Evolutionary conservation across 2,888 invertebrate genomes (phyloP).

Genomic region (Litoditis marina): DNA sequence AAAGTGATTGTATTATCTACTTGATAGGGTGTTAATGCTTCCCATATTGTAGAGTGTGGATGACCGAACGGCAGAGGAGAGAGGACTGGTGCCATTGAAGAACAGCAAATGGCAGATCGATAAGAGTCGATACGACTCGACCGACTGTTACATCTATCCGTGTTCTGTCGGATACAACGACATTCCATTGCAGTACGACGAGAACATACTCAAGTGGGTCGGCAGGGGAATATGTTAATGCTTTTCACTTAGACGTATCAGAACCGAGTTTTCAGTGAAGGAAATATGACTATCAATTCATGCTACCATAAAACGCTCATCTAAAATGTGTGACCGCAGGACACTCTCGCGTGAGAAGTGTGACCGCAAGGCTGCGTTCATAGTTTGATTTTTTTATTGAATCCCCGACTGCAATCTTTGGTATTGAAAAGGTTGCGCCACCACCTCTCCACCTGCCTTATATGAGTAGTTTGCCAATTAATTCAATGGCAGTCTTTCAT

Average conservation of each 20-base stretch:
- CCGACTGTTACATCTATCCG: constrained; percentile 90
- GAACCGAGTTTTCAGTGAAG: too few relatives aligned
- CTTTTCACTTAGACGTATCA: not conserved
- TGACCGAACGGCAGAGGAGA: constrained; percentile 86
- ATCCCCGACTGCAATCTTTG: too few relatives aligned
- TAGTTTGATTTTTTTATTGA: not conserved
- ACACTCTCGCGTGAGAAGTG: too few relatives aligned
- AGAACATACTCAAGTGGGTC: constrained; percentile 6
- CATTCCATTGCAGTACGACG: constrained; percentile 71
- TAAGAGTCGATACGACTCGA: constrained; percentile 94
- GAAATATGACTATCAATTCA: too few relatives aligned
- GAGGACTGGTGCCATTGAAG: constrained; percentile 70
- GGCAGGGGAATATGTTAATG: not conserved
- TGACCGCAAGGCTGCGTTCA: not conserved
- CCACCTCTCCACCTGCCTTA: too few relatives aligned
- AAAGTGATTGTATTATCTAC: too few relatives aligned
- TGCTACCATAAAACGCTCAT: too few relatives aligned
- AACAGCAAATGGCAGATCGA: constrained; percentile 75
- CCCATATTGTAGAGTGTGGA: constrained; percentile 79
- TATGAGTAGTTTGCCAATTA: too few relatives aligned
- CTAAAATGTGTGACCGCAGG: too few relatives aligned
- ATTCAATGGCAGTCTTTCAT: too few relatives aligned
- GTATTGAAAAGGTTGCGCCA: too few relatives aligned
- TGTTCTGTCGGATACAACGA: constrained; percentile 84
- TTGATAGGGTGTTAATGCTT: not conserved